Conservation (phyloP, 1,140 invertebrate genomes). For the Marisa cornuarietis region DNA sequence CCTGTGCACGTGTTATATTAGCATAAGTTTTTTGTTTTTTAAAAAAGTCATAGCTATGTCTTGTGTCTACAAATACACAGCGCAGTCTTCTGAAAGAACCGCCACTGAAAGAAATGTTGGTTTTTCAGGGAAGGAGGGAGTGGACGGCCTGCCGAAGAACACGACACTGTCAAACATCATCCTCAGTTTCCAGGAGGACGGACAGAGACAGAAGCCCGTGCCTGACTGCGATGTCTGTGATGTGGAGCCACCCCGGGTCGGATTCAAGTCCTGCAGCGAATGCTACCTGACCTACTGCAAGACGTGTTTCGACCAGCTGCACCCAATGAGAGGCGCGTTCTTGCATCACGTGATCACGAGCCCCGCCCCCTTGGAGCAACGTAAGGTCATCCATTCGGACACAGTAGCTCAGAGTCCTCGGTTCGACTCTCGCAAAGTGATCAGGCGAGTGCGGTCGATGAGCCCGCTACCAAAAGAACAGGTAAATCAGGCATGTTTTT, state of each 20-base stretch:
- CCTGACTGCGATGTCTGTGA: constrained; percentile 33
- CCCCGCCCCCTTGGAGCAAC: constrained; percentile 1
- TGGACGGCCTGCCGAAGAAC: constrained; percentile 28
- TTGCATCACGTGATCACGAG: constrained; percentile 34
- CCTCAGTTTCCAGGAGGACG: constrained; percentile 31
- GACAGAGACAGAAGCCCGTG: not conserved
- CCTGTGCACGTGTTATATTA: not conserved
- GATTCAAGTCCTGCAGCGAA: constrained; percentile 29
- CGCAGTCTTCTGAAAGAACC: not conserved
- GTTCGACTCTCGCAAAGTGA: not conserved
- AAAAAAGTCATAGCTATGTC: no score
- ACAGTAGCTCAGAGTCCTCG: not conserved
- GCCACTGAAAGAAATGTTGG: not conserved
- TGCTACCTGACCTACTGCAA: constrained; percentile 32
- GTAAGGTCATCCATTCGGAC: not conserved
- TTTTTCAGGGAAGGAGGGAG: constrained; percentile 17
- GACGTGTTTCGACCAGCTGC: constrained; percentile 28
- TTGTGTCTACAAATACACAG: no score
- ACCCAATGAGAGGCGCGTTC: constrained; percentile 35
- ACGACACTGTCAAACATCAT: constrained; percentile 34
- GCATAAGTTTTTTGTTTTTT: no score
- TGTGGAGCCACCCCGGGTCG: constrained; percentile 24
- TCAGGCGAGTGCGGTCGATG: constrained; percentile 10
- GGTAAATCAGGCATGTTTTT: not conserved
- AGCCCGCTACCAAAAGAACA: constrained; percentile 15